Base-by-base conservation (phyloP, 1,140 invertebrate genomes). In the Drosophila bocqueti region DNA sequence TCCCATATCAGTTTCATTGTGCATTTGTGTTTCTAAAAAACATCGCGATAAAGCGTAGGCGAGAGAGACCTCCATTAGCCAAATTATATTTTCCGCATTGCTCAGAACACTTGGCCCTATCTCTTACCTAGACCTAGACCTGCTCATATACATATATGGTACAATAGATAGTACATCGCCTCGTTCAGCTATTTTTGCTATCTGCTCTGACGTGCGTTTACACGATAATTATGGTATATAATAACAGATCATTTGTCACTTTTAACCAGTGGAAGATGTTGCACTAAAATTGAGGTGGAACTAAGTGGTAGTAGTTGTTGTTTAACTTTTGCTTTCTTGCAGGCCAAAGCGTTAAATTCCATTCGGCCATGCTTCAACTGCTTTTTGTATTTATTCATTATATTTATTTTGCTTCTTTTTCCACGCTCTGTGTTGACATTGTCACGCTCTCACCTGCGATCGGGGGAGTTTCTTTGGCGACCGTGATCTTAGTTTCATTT, bases 371-470 rank as follows among this genome's bases (percentile, higher is more conserved):
- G 74, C 78, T 81, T 81, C 63, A 77, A 71, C 66, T 50, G 66
- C 50, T 57, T 62, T 73, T 57, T 50, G 59, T 64, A 43, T 49
- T 72, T 72, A 40, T 38, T 64, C 34, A 55, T 55, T 26, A 46
- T 71, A 43, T 76, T 68, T 71, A 71, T 59, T 63, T 63, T 26
- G 24, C 38, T 61, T 49, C 55, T 68, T 52, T 55, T 55, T 58
- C 49, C 24, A 21, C 64, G 49, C 16, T 26, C n/a, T 57, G 54
- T 69, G 57, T 83, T 84, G 81, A 67, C 64, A 84, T 66, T 86
- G 83, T 85, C 83, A 86, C 83, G 83, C 83, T 86, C 83, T 86
- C 83, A 79, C 83, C 64, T 54, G 34, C 36, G 26, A 58, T 6
- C n/a, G 49, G 16, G 62, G 60, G 58, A 38, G 29, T 31, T 38